These are phyloP conservation scores for Acestrorhynchus altus DNA, from an alignment of 2,797 vertebrate genomes.

Conservation along the genomic window DNA sequence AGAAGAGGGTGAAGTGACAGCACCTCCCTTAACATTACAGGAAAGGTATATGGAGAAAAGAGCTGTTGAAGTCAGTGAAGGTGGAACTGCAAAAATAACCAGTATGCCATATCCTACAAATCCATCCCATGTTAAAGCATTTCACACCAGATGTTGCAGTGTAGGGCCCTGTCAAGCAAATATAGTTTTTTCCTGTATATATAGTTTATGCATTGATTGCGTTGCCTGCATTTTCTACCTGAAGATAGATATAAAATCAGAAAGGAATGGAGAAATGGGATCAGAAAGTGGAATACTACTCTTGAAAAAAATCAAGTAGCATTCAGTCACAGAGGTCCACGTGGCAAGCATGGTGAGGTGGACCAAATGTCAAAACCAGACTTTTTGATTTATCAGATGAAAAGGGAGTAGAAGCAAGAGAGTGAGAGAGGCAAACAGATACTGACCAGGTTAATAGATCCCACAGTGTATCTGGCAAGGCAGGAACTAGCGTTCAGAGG, in stretches of 20 bases:
- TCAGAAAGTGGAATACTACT: conserved; percentile 2
- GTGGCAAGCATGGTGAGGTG: not conserved
- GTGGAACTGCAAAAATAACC: not conserved
- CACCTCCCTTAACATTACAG: conserved; percentile 4
- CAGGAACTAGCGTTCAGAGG: conserved; percentile 15
- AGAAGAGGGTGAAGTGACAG: conserved; percentile 8
- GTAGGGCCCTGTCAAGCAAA: not conserved
- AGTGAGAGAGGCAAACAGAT: not conserved
- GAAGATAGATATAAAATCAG: conserved; percentile 40
- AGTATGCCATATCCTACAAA: conserved; percentile 32
- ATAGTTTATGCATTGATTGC: conserved; percentile 19
- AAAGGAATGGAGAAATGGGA: conserved; percentile 26
- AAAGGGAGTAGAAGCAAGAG: not conserved
- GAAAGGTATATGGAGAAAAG: not conserved
- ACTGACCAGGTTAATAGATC: not conserved
- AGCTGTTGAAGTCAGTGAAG: not conserved
- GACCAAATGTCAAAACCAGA: too few relatives aligned
- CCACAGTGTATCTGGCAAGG: conserved; percentile 11
- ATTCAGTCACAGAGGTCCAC: not conserved
- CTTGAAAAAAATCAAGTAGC: not conserved
- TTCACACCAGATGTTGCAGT: not conserved
- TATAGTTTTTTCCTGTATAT: not conserved
- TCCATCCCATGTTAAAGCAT: conserved; percentile 24
- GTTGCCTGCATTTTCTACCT: conserved; percentile 24
- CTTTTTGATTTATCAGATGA: not conserved